Evolutionary conservation across 2,113 vertebrate genomes (phyloP).

Genomic region (Cynocephalus volans): DNA sequence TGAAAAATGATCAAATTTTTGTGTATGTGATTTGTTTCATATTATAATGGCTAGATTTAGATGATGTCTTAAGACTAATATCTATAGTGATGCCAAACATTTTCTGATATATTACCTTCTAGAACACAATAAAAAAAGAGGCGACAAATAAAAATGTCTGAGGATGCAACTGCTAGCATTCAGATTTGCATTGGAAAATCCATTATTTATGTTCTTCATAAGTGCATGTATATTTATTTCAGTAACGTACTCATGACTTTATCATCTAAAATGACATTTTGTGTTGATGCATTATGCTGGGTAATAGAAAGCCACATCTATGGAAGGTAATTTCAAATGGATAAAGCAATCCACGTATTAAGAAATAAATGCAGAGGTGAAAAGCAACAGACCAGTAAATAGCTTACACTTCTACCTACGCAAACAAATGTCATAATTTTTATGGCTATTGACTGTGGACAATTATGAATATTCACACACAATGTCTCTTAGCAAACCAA

Average conservation of each 20-base stretch:
- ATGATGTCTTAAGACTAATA: conserved; percentile 51
- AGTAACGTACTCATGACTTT: conserved; percentile 55
- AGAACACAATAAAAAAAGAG: conserved; percentile 49
- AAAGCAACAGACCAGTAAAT: conserved; percentile 55
- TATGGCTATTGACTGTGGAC: conserved; percentile 35
- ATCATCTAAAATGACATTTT: conserved; percentile 73
- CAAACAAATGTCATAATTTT: conserved; percentile 59
- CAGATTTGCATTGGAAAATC: conserved; percentile 68
- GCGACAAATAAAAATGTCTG: conserved; percentile 59
- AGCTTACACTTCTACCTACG: neutral
- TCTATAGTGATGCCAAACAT: neutral
- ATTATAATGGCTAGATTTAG: conserved; percentile 45
- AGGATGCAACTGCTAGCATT: neutral
- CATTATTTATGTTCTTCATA: conserved; percentile 76
- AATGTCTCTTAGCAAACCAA: neutral
- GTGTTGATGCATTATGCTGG: conserved; percentile 59
- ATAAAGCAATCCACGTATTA: conserved; percentile 53
- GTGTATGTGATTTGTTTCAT: conserved; percentile 23
- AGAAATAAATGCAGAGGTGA: conserved; percentile 52
- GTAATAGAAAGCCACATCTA: conserved; percentile 69
- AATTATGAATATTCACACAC: conserved; percentile 60
- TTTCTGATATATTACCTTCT: conserved; percentile 70
- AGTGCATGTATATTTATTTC: conserved; percentile 73
- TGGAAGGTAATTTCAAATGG: conserved; percentile 67
- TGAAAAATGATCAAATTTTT: conserved; percentile 66